phyloP scores from a whole-genome alignment of 2,113 vertebrate species.

The Labeo rohita region DNA sequence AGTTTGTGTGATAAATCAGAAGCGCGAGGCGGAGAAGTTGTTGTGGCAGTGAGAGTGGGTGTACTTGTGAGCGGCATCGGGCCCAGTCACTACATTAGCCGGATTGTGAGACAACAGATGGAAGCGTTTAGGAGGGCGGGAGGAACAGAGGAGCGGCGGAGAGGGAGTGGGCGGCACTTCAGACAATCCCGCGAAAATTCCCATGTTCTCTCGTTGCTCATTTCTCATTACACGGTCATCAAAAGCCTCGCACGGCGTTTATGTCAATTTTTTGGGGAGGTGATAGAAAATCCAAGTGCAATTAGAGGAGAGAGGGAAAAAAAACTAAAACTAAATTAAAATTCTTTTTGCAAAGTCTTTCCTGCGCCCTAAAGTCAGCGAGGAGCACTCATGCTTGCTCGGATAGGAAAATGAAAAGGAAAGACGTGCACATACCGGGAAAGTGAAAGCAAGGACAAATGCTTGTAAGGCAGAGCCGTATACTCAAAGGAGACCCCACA shows the following conservation, averaged over 20 bases:
- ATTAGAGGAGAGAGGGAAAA: conserved; percentile 42
- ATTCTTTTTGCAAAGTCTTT: conserved; percentile 42
- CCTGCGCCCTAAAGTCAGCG: conserved; percentile 1
- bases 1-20: conserved; percentile 56
- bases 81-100: conserved; percentile 53
- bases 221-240: conserved; percentile 62
- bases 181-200: conserved; percentile 59
- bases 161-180: conserved; percentile 46
- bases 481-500: conserved; percentile 42
- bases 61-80: conserved; percentile 24
- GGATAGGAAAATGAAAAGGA: conserved; percentile 34
- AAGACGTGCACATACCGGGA: background rate
- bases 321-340: conserved; percentile 8
- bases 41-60: conserved; percentile 13
- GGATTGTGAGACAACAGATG: conserved; percentile 54
- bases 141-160: background rate
- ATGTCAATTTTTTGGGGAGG: conserved; percentile 53
- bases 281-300: conserved; percentile 57
- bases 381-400: conserved; percentile 29
- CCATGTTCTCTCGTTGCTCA: conserved; percentile 51
- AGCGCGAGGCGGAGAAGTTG: conserved; percentile 8
- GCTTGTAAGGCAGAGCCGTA: conserved; percentile 45
- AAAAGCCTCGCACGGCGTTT: conserved; percentile 52
- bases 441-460: conserved; percentile 54
- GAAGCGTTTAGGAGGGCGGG: conserved; percentile 42